Evolutionary conservation across 2,888 invertebrate genomes (phyloP), one percentile per base, ranked within the genome.

Genomic region (Elegia similella): DNA sequence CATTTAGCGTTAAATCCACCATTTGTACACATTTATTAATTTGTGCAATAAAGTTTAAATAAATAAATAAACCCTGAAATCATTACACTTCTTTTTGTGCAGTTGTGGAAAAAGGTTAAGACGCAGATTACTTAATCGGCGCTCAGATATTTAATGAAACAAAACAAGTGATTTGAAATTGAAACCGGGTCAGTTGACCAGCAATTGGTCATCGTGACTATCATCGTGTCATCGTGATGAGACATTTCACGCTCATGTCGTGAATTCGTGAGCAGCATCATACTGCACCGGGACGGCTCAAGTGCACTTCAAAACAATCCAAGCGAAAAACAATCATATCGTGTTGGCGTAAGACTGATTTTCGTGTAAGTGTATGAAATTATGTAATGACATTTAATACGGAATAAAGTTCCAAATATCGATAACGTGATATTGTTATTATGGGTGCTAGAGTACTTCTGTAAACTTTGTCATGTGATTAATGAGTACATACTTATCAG

Each of bases 391-490:
- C 58, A 55, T 55, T 55, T 59, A 55, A 32, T 17, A 43, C 15
- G 42, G 38, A 59, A 42, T 44, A 42, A 42, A 23, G 59, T 61
- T 62, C 23, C 52, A 62, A 65, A 63, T 62, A 64, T 47, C 62
- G 59, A 59, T 60, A 57, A 34, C 63, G 59, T 63, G 63, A 58
- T 57, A 48, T 34, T 56, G 47, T 62, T 57, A 48, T 65, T 62
- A 38, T 38, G n/a, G 12, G n/a, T 12, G 3, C 12, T 10, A 12
- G 38, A 38, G 38, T 38, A n/a, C 12, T 12, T 38, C 38, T 38
- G 12, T 38, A 34, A 8, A 10, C 12, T 23, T 23, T 23, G 23
- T 2, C 23, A 3, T 23, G 5, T 23, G 2, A 23, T 23, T 23
- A 23, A 2, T 23, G 5, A 23, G 23, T 23, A 23, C 23, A 23